Evolutionary conservation across 23 tunicate genomes (phyloP).

Genomic region (Ascidia mentula): DNA sequence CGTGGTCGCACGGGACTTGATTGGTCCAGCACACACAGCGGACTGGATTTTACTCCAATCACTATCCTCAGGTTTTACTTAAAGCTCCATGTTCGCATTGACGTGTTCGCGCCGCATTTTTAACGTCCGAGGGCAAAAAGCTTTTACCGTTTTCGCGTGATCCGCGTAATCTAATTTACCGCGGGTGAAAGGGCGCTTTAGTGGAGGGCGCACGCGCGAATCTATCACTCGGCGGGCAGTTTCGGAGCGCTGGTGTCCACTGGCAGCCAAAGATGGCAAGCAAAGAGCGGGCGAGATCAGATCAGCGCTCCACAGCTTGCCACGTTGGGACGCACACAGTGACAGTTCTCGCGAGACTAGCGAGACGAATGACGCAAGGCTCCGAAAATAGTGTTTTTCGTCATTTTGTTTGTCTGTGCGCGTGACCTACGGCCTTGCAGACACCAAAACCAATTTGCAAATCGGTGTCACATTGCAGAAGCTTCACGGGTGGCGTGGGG

Average conservation of each 20-base stretch:
- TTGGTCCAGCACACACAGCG: neutral
- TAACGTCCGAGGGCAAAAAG: too few relatives aligned
- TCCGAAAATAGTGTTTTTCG: neutral
- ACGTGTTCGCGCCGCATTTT: too few relatives aligned
- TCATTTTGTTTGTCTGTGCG: conserved; percentile 4
- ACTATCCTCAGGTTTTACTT: too few relatives aligned
- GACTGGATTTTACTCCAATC: too few relatives aligned
- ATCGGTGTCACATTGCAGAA: neutral
- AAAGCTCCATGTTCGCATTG: too few relatives aligned
- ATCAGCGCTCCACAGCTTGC: too few relatives aligned
- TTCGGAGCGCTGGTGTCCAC: neutral
- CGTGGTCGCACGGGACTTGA: neutral
- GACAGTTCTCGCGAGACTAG: neutral
- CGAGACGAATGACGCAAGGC: neutral
- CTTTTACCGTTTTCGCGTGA: neutral
- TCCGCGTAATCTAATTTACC: conserved; percentile 6
- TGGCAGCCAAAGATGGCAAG: conserved; percentile 4
- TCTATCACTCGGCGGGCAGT: neutral
- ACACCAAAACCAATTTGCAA: neutral
- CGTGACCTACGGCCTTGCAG: neutral
- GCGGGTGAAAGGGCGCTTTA: too few relatives aligned
- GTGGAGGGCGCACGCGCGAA: neutral
- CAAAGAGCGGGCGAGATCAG: too few relatives aligned
- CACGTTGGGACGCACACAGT: neutral
- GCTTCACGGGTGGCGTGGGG: conserved; percentile 6